phyloP scores from a whole-genome alignment of 2,797 vertebrate genomes.

The Arctocebus calabarensis region DNA sequence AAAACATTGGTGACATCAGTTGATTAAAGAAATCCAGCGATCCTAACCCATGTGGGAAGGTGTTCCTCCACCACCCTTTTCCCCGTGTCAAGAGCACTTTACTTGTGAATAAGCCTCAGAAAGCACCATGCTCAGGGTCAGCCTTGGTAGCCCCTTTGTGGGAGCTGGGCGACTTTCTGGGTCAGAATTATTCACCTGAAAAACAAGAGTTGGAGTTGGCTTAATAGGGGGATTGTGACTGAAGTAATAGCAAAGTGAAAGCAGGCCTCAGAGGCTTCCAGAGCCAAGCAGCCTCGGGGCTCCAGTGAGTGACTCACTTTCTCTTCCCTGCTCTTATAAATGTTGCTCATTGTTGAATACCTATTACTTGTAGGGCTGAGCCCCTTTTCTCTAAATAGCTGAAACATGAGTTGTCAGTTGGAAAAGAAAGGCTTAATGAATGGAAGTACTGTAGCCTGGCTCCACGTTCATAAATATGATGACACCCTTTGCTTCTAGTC shows the following conservation, averaged over 20 bases:
- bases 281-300: constrained; percentile 48
- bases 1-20: background rate
- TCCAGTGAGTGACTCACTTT: constrained; percentile 43
- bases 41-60: accelerated
- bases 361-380: constrained; percentile 47
- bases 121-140: background rate
- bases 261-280: constrained; percentile 2
- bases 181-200: background rate
- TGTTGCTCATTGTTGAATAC: constrained; percentile 37
- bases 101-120: background rate
- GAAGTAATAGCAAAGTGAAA: background rate
- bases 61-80: background rate
- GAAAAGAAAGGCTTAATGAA: background rate
- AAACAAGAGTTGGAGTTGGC: background rate
- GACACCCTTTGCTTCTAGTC: background rate
- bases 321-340: constrained; percentile 34
- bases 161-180: background rate
- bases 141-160: accelerated
- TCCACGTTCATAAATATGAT: background rate
- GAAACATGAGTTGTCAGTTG: constrained; percentile 16
- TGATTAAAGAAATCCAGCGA: background rate
- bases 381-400: background rate
- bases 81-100: background rate
- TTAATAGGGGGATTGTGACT: no score
- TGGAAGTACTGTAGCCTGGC: background rate